These are phyloP conservation scores for Papilio dardanus DNA, from an alignment of 1,140 invertebrate species.

Conservation along the genomic window DNA sequence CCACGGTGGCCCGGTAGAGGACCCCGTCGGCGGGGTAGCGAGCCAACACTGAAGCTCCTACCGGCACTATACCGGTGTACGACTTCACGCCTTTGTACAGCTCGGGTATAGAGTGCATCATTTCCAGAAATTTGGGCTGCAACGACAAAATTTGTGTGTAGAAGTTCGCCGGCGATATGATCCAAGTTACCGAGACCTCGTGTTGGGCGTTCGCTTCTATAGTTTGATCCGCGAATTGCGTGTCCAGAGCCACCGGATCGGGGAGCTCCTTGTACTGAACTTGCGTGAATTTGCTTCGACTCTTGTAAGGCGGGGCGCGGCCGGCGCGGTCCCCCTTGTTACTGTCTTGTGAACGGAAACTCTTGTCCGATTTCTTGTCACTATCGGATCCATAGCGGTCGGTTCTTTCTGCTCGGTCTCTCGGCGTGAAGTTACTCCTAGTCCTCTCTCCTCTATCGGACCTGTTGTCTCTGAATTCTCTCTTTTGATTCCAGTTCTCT, in stretches of 20 bases:
- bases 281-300: constrained; percentile 59
- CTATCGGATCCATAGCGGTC: constrained; percentile 58
- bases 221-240: constrained; percentile 54
- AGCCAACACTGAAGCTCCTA: constrained; percentile 86
- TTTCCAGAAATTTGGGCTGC: constrained; percentile 83
- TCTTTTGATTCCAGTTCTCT: constrained; percentile 62
- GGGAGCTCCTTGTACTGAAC: constrained; percentile 66
- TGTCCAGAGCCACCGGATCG: constrained; percentile 56
- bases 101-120: constrained; percentile 88
- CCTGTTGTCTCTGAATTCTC: constrained; percentile 52
- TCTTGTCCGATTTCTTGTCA: constrained; percentile 64
- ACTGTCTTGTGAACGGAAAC: constrained; percentile 59
- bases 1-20: constrained; percentile 86
- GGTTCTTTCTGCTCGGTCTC: constrained; percentile 60
- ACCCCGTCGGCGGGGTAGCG: constrained; percentile 86
- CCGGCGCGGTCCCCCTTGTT: constrained; percentile 49
- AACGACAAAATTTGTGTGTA: constrained; percentile 84
- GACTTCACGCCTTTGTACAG: constrained; percentile 83
- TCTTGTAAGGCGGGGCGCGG: constrained; percentile 59
- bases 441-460: constrained; percentile 45
- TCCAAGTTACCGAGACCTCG: constrained; percentile 75
- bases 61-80: constrained; percentile 66
- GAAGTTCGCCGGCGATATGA: constrained; percentile 85
- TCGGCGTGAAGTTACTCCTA: constrained; percentile 65
- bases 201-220: constrained; percentile 67